Percentiles rank a stretch among this genome's conserved stretches.
Evolutionary conservation across 2,113 vertebrate species (phyloP).

Genomic region (Archocentrus centrarchus): DNA sequence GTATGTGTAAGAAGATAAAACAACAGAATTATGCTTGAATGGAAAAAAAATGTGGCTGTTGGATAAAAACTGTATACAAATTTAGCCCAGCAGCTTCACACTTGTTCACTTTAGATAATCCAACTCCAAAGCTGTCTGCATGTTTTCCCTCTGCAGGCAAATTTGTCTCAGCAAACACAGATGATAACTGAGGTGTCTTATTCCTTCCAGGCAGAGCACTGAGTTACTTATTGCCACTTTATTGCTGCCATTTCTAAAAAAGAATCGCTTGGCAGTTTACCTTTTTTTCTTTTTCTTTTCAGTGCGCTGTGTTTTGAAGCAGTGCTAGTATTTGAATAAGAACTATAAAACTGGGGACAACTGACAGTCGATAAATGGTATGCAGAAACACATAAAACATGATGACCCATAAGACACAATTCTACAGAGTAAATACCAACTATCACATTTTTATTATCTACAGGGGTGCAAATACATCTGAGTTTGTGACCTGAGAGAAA

Average conservation of each 20-base stretch:
- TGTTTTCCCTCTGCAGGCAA: background rate
- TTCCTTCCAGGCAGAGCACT: background rate
- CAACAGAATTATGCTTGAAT: background rate
- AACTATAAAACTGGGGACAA: background rate
- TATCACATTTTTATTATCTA: background rate
- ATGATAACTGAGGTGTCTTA: conserved; percentile 10
- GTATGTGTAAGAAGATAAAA: background rate
- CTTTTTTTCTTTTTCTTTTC: background rate
- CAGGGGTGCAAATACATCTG: background rate
- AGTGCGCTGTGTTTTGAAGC: background rate
- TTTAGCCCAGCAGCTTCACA: background rate
- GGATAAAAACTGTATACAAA: conserved; percentile 2
- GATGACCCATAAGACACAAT: background rate
- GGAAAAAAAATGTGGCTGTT: background rate
- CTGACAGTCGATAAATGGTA: background rate
- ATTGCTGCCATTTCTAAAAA: conserved; percentile 22
- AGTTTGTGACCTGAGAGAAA: background rate
- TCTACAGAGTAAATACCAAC: background rate
- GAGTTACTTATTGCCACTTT: conserved; percentile 39
- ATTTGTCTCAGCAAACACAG: conserved; percentile 15
- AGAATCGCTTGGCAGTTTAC: background rate
- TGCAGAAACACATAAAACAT: background rate
- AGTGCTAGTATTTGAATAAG: conserved; percentile 7
- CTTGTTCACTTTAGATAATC: conserved; percentile 1
- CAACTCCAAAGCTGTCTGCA: background rate